Base-by-base conservation (phyloP, 2,797 vertebrate species). In the Sebastes cheni region DNA sequence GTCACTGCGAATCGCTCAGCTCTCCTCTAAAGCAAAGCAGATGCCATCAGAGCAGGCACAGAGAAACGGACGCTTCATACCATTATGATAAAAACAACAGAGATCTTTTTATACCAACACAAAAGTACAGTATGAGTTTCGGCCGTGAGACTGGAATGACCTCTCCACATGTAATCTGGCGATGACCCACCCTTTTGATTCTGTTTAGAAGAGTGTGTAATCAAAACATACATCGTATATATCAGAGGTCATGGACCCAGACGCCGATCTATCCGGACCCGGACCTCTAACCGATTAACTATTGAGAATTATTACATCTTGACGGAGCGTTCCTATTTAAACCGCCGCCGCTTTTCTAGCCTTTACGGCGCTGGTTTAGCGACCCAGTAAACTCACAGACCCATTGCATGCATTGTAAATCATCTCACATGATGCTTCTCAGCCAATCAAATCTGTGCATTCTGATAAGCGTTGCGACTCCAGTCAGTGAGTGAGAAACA, bases 1-100 rank as follows among this genome's bases (percentile, higher is more conserved):
- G 91, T 92, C 92, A 79, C 73, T 78, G 85, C 2, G 79, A 91
- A 93, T 94, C 64, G 80, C 86, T 90, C 82, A 58, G 88, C 72
- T 83, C 83, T 61, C 64, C 85, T 83, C 87, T 95, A 93, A 94
- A 92, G 89, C 78, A 92, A 93, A 94, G 92, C 94, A 95, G 93
- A 95, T 95, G 93, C 82, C 91, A 83, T 90, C 87, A 54, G 88
- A 83, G 90, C 65, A 52, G 78, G 77, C 81, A 22, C 67, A 20
- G 80, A 32, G 72, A 81, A 67, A 79, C 62, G 86, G 85, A 89
- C 88, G 79, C 85, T 80, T 86, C 84, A 74, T 68, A 65, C 84
- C 74, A 66, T 3, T 4, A 83, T 67, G 83, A 91, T 73, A 88
- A 81, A 90, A 86, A 89, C 80, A 91, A 89, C 64, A 86, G 16